phyloP scores from a whole-genome alignment of 2,888 invertebrate genomes.

The Tenthredo mesomela region DNA sequence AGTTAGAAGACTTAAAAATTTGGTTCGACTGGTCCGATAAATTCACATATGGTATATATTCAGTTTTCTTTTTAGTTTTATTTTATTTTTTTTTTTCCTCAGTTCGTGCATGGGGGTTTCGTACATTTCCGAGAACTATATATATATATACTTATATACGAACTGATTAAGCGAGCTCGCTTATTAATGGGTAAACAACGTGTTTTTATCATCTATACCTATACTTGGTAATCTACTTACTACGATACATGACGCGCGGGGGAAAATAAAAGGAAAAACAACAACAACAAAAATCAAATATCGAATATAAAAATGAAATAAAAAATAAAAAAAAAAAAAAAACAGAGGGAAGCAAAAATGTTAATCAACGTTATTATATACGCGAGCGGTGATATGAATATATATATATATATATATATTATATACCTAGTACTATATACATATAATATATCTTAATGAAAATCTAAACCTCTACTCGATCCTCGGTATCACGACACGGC shows the following conservation, averaged over 20 bases:
- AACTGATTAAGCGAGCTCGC: not conserved
- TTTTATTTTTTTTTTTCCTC: not conserved
- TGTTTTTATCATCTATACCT: not conserved
- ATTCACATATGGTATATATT: too few species aligned
- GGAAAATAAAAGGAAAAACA: not conserved
- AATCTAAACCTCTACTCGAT: constrained; percentile 26
- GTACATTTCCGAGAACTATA: not conserved
- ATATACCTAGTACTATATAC: not conserved
- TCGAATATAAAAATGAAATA: not conserved
- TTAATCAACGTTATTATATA: not conserved
- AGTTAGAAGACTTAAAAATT: too few species aligned
- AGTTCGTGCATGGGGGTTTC: not conserved
- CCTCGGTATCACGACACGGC: constrained; percentile 34
- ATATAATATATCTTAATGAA: constrained; percentile 17
- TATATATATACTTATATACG: too few species aligned
- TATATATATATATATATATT: not conserved
- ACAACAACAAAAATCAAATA: not conserved
- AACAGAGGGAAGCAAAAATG: not conserved
- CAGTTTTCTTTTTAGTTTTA: not conserved
- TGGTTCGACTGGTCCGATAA: too few species aligned
- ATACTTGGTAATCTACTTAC: not conserved
- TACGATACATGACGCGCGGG: not conserved
- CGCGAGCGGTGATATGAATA: constrained; percentile 3
- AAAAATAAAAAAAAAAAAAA: not conserved
- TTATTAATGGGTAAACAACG: not conserved